Percentiles rank a stretch among this genome's conserved stretches.
These are phyloP conservation scores for Sphaerophoria rueppellii DNA, from an alignment of 2,888 invertebrate species.

Conservation along the genomic window DNA sequence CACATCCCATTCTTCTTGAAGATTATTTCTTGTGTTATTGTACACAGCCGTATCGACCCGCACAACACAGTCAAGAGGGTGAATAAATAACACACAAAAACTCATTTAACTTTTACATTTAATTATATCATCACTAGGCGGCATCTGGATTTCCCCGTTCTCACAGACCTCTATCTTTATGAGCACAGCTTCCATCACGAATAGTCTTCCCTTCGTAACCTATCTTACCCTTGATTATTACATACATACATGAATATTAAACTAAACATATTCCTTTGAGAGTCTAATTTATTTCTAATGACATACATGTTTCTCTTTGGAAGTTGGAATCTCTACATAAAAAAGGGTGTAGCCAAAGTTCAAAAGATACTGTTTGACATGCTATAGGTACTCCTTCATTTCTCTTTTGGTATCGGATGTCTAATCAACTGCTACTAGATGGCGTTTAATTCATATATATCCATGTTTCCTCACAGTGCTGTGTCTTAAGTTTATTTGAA, in stretches of 20 bases:
- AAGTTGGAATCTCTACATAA: not conserved
- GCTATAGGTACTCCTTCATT: not conserved
- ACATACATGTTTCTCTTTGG: constrained; percentile 39
- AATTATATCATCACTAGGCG: constrained; percentile 59
- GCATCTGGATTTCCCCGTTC: constrained; percentile 42
- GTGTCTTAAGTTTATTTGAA: not conserved
- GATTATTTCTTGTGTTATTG: too few relatives aligned
- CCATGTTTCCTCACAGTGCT: not conserved
- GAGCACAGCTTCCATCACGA: not conserved
- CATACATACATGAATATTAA: too few relatives aligned
- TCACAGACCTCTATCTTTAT: not conserved
- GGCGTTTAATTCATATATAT: not conserved
- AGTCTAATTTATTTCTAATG: constrained; percentile 69
- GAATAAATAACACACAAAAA: constrained; percentile 4
- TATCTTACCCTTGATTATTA: not conserved
- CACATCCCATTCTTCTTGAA: not conserved
- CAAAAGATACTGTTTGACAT: not conserved
- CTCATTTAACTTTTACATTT: constrained; percentile 67
- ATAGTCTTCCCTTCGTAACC: not conserved
- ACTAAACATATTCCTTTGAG: constrained; percentile 36
- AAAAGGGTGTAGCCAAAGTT: constrained; percentile 28
- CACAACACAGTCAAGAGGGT: not conserved
- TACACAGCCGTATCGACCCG: not conserved
- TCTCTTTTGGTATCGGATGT: not conserved
- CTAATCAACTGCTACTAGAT: constrained; percentile 3